These are phyloP conservation scores for Hirundichthys speculiger DNA, from an alignment of 2,113 vertebrate species.

Conservation along the genomic window DNA sequence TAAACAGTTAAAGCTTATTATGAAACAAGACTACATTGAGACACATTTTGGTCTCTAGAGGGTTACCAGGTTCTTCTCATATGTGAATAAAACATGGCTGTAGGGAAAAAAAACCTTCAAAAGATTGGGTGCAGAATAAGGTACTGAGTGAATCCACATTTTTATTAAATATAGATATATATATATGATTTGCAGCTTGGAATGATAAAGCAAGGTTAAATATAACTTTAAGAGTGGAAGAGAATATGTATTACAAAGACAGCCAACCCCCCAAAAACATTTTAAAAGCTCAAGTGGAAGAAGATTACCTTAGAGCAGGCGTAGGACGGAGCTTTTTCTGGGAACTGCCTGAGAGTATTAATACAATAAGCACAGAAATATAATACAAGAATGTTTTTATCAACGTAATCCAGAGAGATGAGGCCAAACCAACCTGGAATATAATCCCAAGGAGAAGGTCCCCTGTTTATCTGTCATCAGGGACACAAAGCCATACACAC, in stretches of 20 bases:
- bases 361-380: conserved; percentile 81
- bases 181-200: conserved; percentile 3
- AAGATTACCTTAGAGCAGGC: conserved; percentile 78
- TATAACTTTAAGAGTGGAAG: conserved; percentile 44
- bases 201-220: conserved; percentile 32
- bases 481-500: conserved; percentile 45
- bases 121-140: no score
- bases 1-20: no score
- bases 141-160: no score
- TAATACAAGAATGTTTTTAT: conserved; percentile 84
- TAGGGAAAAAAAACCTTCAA: no score
- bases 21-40: no score
- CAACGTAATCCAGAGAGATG: conserved; percentile 81
- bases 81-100: no score
- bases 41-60: no score
- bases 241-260: conserved; percentile 61
- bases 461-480: conserved; percentile 70
- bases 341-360: conserved; percentile 73
- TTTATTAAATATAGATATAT: conserved; percentile 22
- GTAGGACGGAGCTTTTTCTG: conserved; percentile 67
- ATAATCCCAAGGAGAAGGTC: conserved; percentile 82
- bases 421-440: conserved; percentile 73
- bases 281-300: conserved; percentile 78
- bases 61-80: no score
- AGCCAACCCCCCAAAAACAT: conserved; percentile 53